Conservation (phyloP, 2,113 vertebrate species). For the Etheostoma spectabile region DNA sequence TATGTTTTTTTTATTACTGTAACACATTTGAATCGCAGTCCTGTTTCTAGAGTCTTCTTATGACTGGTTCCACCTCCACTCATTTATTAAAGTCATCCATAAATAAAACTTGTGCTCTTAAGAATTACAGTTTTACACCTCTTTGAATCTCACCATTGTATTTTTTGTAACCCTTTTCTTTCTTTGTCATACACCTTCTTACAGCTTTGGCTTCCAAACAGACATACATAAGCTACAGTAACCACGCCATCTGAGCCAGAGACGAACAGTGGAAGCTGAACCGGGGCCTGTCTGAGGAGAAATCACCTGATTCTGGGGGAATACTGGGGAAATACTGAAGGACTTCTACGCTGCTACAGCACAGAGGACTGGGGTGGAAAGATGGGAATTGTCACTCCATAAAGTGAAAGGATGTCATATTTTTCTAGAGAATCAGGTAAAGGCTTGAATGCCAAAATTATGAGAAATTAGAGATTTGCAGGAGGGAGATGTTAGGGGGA, state of each 20-base stretch:
- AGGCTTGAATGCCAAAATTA: constrained; percentile 55
- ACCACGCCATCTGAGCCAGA: constrained; percentile 92
- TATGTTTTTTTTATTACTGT: neutral
- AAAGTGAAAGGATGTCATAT: constrained; percentile 65
- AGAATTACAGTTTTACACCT: constrained; percentile 18
- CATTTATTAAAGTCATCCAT: constrained; percentile 39
- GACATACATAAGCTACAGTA: constrained; percentile 97
- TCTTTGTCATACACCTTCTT: no score
- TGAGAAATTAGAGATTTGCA: constrained; percentile 41
- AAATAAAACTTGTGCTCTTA: constrained; percentile 37
- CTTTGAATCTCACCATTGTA: constrained; percentile 21
- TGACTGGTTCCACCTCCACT: constrained; percentile 41
- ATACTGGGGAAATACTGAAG: constrained; percentile 41
- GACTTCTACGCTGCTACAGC: constrained; percentile 55
- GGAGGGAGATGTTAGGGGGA: constrained; percentile 39
- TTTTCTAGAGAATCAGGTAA: constrained; percentile 64
- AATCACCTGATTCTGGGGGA: constrained; percentile 55
- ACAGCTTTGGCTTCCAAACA: constrained; percentile 93
- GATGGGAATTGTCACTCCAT: constrained; percentile 63
- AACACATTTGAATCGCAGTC: neutral
- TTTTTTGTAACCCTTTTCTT: constrained; percentile 51
- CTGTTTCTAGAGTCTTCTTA: neutral
- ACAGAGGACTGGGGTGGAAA: constrained; percentile 57
- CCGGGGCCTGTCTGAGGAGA: constrained; percentile 47
- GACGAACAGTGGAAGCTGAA: constrained; percentile 33